Percentiles rank a stretch among this genome's conserved stretches.
phyloP scores from a whole-genome alignment of 2,888 invertebrate species.

The Hyppa rectilinea region DNA sequence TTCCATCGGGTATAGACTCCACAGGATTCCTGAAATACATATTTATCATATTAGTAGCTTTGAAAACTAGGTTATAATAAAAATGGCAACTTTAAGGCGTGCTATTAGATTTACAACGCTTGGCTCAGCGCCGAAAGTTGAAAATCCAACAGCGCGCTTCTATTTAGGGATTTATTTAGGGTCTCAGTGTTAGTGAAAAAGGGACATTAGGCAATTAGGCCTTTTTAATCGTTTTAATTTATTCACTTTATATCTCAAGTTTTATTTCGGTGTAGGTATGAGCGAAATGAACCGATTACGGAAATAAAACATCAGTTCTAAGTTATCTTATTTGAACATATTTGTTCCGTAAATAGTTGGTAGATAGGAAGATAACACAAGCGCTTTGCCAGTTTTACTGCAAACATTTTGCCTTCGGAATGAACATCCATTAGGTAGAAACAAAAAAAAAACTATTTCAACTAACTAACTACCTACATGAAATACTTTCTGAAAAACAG shows the following conservation, averaged over 20 bases:
- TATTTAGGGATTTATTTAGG: background rate
- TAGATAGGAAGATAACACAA: background rate
- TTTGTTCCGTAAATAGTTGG: slow-evolving; percentile 6
- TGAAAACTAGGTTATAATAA: background rate
- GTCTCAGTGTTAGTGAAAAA: background rate
- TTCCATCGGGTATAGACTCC: slow-evolving; percentile 96
- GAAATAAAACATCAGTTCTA: slow-evolving; percentile 7
- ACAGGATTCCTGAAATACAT: slow-evolving; percentile 87
- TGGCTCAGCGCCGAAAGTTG: background rate
- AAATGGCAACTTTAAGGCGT: background rate
- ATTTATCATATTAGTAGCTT: background rate
- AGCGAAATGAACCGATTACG: slow-evolving; percentile 4
- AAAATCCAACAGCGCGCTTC: background rate
- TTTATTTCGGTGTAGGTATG: background rate
- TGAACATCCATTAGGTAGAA: background rate
- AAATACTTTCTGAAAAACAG: background rate
- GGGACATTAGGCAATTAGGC: too few relatives aligned
- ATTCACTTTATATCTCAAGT: background rate
- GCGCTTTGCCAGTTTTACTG: background rate
- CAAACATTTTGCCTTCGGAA: background rate
- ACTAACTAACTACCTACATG: background rate
- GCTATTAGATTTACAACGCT: background rate
- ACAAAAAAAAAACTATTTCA: background rate
- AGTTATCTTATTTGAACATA: slow-evolving; percentile 21
- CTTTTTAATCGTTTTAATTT: too few relatives aligned